Percentiles rank a stretch among this genome's conserved stretches.
These are phyloP conservation scores for Actinia equina DNA, from an alignment of 64 coral and sea anemone species.

Conservation along the genomic window DNA sequence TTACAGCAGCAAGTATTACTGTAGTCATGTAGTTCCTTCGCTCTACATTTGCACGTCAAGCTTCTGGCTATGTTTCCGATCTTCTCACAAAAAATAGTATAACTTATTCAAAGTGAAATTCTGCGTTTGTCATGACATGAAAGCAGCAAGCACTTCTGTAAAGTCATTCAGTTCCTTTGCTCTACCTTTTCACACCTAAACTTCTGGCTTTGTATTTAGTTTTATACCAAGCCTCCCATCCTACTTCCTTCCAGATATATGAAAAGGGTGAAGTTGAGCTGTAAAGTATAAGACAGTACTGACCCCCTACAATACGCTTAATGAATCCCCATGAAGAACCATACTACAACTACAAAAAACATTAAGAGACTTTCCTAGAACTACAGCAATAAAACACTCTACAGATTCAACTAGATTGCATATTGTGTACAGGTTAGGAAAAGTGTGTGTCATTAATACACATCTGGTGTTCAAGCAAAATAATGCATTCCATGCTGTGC, in stretches of 20 bases:
- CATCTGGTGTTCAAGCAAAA: background rate
- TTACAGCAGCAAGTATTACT: too few relatives aligned
- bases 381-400: background rate
- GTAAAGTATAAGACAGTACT: background rate
- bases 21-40: too few relatives aligned
- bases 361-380: background rate
- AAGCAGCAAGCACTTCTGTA: background rate
- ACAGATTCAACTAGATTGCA: background rate
- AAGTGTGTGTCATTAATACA: background rate
- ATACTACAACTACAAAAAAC: background rate
- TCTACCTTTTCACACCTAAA: background rate
- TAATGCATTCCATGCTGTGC: background rate
- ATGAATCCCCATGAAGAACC: background rate
- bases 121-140: too few relatives aligned
- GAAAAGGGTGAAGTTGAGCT: background rate
- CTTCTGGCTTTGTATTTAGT: background rate
- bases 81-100: too few relatives aligned
- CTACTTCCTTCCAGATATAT: background rate
- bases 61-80: too few relatives aligned
- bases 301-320: background rate
- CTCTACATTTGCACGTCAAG: too few relatives aligned
- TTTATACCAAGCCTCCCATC: background rate
- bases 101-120: too few relatives aligned
- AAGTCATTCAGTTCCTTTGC: background rate
- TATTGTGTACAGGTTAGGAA: background rate